phyloP scores from a whole-genome alignment of 2,113 vertebrate genomes.

The Aphyosemion australe region DNA sequence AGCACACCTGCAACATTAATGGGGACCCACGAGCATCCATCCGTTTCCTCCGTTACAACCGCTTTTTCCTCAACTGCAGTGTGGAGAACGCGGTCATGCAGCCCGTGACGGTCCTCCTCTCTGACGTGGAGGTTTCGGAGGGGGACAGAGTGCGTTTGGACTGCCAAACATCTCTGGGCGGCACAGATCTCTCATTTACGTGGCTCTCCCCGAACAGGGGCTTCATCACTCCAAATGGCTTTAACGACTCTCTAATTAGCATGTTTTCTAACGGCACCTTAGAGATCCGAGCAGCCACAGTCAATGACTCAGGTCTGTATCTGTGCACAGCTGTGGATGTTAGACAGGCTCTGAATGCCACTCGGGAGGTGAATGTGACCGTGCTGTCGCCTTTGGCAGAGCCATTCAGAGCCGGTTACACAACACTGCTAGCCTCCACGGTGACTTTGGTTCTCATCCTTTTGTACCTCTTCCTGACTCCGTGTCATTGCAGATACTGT shows the following conservation, averaged over 20 bases:
- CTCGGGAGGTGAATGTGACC: conserved; percentile 87
- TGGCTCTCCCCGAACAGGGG: conserved; percentile 87
- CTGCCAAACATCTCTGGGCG: conserved; percentile 81
- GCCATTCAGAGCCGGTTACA: conserved; percentile 90
- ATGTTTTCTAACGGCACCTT: conserved; percentile 88
- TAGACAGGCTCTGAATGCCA: conserved; percentile 82
- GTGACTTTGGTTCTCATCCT: conserved; percentile 88
- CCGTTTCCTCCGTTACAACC: conserved; percentile 80
- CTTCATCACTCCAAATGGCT: conserved; percentile 73
- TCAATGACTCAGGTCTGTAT: conserved; percentile 88
- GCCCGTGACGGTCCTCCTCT: conserved; percentile 62
- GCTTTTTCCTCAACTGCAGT: conserved; percentile 87
- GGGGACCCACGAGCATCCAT: conserved; percentile 76
- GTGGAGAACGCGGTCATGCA: conserved; percentile 33
- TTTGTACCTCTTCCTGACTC: conserved; percentile 91
- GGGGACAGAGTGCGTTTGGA: conserved; percentile 81
- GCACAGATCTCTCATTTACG: conserved; percentile 77
- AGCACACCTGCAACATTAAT: conserved; percentile 84
- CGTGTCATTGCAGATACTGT: conserved; percentile 86
- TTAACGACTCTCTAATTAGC: conserved; percentile 79
- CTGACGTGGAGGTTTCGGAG: conserved; percentile 73
- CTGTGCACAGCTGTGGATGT: conserved; percentile 85
- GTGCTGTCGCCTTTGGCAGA: conserved; percentile 76
- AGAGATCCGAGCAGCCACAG: conserved; percentile 79
- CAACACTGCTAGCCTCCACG: conserved; percentile 89